Percentiles rank a stretch among this genome's conserved stretches.
Conservation (phyloP, 1,140 invertebrate species). For the Papilio xuthus region DNA sequence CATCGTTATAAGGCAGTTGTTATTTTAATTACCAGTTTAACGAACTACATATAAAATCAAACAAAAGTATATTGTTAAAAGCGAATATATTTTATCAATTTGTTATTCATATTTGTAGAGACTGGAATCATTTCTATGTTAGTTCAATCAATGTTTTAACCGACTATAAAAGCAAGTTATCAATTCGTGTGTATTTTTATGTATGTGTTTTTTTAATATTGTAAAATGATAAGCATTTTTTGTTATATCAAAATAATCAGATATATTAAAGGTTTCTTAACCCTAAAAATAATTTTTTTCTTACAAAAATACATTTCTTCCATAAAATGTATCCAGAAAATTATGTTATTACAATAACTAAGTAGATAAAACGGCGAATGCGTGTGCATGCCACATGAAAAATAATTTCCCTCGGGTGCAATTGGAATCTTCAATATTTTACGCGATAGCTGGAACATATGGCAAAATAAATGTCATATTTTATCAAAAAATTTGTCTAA, state of each 20-base stretch:
- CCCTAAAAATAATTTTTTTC: not conserved
- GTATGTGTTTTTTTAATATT: not conserved
- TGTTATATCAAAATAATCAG: not conserved
- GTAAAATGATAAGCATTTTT: no score
- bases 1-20: not conserved
- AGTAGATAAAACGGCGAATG: not conserved
- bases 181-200: no score
- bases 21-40: not conserved
- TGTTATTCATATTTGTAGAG: not conserved
- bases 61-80: not conserved
- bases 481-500: not conserved
- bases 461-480: not conserved
- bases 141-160: not conserved
- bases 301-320: not conserved
- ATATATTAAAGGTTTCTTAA: not conserved
- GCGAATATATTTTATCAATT: not conserved
- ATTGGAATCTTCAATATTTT: not conserved
- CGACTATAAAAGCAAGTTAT: no score
- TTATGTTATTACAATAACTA: not conserved
- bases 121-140: not conserved
- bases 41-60: not conserved
- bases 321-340: not conserved
- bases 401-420: slow-evolving; percentile 22
- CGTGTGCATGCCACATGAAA: slow-evolving; percentile 1
- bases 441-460: slow-evolving; percentile 1